phyloP scores from a whole-genome alignment of 2,888 invertebrate species.

The Drosophila conformis region DNA sequence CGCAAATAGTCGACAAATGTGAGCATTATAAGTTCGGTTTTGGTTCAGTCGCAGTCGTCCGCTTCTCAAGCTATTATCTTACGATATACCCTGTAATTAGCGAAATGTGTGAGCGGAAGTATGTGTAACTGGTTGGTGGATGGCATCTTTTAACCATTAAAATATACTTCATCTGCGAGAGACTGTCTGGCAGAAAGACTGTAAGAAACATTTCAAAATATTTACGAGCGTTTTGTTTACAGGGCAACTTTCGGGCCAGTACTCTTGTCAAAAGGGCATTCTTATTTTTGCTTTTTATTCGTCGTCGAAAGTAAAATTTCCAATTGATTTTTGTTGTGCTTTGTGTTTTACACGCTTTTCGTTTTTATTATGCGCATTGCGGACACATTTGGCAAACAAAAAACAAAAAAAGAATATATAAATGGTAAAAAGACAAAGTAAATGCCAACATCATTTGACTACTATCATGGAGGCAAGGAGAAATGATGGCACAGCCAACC shows the following conservation, averaged over 20 bases:
- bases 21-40: conserved; percentile 46
- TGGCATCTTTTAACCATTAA: neutral
- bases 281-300: conserved; percentile 32
- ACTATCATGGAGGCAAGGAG: conserved; percentile 49
- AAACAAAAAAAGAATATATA: conserved; percentile 2
- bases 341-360: conserved; percentile 76
- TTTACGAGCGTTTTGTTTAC: neutral
- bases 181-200: neutral
- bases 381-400: conserved; percentile 55
- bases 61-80: conserved; percentile 40
- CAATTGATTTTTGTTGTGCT: conserved; percentile 75
- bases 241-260: conserved; percentile 4
- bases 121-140: neutral
- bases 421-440: conserved; percentile 31
- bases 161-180: neutral
- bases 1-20: conserved; percentile 75
- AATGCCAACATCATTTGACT: conserved; percentile 70
- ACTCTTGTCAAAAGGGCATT: neutral
- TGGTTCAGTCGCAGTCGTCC: conserved; percentile 34
- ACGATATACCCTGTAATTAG: conserved; percentile 4
- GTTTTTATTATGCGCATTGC: conserved; percentile 73
- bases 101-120: neutral
- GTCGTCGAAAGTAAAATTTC: conserved; percentile 80
- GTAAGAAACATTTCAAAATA: neutral
- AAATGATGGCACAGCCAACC: conserved; percentile 47